Percentiles rank a stretch among this genome's conserved stretches.
These are phyloP conservation scores for Scaptodrosophila lebanonensis DNA, from an alignment of 1,140 invertebrate species.

Conservation along the genomic window DNA sequence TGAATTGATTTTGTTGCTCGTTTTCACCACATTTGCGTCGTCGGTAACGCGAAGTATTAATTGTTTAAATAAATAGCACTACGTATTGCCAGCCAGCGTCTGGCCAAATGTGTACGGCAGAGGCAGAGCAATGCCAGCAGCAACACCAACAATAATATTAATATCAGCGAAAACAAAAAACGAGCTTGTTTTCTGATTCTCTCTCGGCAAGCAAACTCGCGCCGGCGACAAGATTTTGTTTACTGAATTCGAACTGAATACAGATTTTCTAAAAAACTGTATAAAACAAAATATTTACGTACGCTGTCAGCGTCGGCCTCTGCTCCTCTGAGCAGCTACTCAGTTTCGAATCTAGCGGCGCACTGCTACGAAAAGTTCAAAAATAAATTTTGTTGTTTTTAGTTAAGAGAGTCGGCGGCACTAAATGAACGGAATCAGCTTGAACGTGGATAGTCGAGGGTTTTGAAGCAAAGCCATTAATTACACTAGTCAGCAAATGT, in stretches of 20 bases:
- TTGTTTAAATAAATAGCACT: conserved; percentile 65
- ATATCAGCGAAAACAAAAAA: too few species aligned
- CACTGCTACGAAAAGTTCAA: conserved; percentile 62
- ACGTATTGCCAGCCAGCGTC: too few species aligned
- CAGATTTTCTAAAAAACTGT: conserved; percentile 67
- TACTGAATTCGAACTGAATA: conserved; percentile 75
- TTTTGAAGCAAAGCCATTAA: too few species aligned
- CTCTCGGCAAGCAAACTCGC: conserved; percentile 52
- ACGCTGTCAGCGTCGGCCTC: conserved; percentile 19
- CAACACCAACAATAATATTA: too few species aligned
- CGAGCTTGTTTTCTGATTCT: conserved; percentile 33
- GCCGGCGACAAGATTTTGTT: conserved; percentile 77
- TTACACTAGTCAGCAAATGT: too few species aligned
- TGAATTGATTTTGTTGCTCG: neutral
- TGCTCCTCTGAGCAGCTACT: conserved; percentile 11
- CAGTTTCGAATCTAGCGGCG: too few species aligned
- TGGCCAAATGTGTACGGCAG: too few species aligned
- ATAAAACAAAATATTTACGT: conserved; percentile 40
- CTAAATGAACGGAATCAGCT: conserved; percentile 5
- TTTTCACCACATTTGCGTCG: neutral
- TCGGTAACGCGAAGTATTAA: too few species aligned
- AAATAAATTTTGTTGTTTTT: conserved; percentile 49
- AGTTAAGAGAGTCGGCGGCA: conserved; percentile 14
- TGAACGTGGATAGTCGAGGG: too few species aligned
- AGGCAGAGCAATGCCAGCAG: too few species aligned